Evolutionary conservation across 2,113 vertebrate genomes (phyloP).

Genomic region (Hippocampus barbouri): DNA sequence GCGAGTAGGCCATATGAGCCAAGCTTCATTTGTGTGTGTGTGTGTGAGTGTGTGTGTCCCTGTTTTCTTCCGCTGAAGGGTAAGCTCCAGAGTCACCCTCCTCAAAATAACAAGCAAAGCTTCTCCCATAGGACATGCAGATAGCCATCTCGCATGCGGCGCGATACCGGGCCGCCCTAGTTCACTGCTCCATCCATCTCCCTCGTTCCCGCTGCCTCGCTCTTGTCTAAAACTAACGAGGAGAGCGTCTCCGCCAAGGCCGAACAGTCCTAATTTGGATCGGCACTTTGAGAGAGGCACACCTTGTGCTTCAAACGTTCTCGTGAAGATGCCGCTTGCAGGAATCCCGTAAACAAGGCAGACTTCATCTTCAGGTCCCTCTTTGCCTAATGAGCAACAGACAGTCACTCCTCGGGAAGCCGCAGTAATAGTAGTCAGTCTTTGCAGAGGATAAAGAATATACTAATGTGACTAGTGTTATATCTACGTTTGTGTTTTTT

Average conservation of each 20-base stretch:
- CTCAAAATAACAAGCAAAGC: slow-evolving; percentile 71
- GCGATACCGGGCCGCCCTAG: slow-evolving; percentile 63
- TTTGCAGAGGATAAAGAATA: too few relatives aligned
- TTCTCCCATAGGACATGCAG: slow-evolving; percentile 65
- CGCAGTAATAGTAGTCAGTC: too few relatives aligned
- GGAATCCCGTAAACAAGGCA: too few relatives aligned
- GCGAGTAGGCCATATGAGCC: slow-evolving; percentile 1
- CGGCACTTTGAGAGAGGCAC: neutral
- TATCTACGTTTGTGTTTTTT: too few relatives aligned
- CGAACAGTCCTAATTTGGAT: neutral
- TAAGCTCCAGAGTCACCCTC: slow-evolving; percentile 64
- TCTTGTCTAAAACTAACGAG: neutral
- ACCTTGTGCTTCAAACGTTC: neutral
- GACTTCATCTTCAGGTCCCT: too few relatives aligned
- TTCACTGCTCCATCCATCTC: slow-evolving; percentile 65
- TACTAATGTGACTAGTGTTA: too few relatives aligned
- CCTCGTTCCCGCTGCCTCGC: slow-evolving; percentile 26
- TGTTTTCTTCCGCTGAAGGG: slow-evolving; percentile 45
- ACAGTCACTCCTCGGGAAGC: too few relatives aligned
- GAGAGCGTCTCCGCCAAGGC: neutral
- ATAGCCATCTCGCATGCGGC: slow-evolving; percentile 59
- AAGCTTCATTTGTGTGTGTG: slow-evolving; percentile 48
- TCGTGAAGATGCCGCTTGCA: neutral
- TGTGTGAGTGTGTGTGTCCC: slow-evolving; percentile 9
- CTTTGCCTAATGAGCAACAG: too few relatives aligned